A percentile compares a stretch with the other conserved stretches of the same genome.
phyloP scores from a whole-genome alignment of 37 sponge, comb jelly and placozoan species.

The Mnemiopsis leidyi region DNA sequence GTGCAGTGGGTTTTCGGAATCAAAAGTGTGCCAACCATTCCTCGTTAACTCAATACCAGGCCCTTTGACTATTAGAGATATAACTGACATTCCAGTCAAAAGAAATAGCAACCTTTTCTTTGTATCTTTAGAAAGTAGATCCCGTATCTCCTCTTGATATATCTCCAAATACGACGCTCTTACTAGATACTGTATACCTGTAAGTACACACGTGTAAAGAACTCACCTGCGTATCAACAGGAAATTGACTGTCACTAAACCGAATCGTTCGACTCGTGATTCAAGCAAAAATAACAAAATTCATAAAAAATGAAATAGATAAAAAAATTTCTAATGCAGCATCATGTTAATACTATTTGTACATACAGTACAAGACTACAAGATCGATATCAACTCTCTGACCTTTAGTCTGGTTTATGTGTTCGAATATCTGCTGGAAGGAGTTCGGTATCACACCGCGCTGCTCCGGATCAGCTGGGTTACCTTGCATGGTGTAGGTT shows the following conservation, averaged over 20 bases:
- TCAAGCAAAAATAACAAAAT: no score
- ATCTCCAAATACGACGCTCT: slow-evolving; percentile 97
- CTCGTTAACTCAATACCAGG: no score
- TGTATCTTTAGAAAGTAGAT: slow-evolving; percentile 93
- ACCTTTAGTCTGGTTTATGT: slow-evolving; percentile 81
- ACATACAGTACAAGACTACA: neutral
- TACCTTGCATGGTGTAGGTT: slow-evolving; percentile 97
- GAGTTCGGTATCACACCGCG: slow-evolving; percentile 94
- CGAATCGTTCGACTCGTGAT: no score
- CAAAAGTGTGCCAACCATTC: no score
- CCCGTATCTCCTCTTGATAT: slow-evolving; percentile 96
- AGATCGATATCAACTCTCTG: slow-evolving; percentile 3
- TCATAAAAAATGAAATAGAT: neutral
- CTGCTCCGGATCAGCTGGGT: slow-evolving; percentile 70
- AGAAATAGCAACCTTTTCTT: slow-evolving; percentile 72
- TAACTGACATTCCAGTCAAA: no score
- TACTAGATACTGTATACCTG: slow-evolving; percentile 82
- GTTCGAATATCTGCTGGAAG: slow-evolving; percentile 92
- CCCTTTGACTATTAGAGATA: no score
- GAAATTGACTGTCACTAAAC: no score
- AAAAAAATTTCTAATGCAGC: neutral
- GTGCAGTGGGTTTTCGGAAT: no score
- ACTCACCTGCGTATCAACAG: no score
- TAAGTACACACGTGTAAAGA: no score
- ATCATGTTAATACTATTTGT: neutral